Conservation (phyloP, 2,797 vertebrate species). For the Arctocebus calabarensis region DNA sequence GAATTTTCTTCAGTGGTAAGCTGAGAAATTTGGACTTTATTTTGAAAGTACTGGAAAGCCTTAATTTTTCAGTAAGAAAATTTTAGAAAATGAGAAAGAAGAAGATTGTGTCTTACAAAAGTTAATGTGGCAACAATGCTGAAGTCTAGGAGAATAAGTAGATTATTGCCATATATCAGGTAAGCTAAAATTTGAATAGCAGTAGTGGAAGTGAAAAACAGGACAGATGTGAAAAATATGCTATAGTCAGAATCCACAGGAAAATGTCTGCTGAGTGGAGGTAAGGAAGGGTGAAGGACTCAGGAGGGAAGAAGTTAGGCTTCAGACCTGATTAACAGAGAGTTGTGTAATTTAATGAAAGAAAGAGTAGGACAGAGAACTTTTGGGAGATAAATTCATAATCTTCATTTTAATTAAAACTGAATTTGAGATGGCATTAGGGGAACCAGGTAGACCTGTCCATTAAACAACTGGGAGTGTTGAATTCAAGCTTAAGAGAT, state of each 20-base stretch:
- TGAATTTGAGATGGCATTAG: slow-evolving; percentile 22
- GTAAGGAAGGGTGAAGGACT: background rate
- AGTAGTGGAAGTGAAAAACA: background rate
- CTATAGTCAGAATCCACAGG: background rate
- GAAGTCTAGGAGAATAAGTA: background rate
- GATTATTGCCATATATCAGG: background rate
- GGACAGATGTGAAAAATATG: background rate
- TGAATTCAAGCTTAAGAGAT: background rate
- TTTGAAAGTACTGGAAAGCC: slow-evolving; percentile 6
- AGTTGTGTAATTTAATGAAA: slow-evolving; percentile 20
- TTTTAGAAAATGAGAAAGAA: background rate
- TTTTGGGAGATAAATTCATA: background rate
- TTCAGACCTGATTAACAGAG: background rate
- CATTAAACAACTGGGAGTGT: background rate
- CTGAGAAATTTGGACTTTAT: background rate
- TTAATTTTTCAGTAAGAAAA: slow-evolving; percentile 43
- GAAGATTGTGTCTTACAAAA: background rate
- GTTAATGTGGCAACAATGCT: background rate
- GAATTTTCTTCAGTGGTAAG: background rate
- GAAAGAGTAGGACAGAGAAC: background rate
- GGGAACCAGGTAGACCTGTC: background rate
- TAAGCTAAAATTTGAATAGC: background rate
- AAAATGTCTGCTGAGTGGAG: background rate
- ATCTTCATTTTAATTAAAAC: background rate
- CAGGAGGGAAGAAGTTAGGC: background rate